These are phyloP conservation scores for Octodon degus DNA, from an alignment of 2,113 vertebrate species.

Conservation along the genomic window DNA sequence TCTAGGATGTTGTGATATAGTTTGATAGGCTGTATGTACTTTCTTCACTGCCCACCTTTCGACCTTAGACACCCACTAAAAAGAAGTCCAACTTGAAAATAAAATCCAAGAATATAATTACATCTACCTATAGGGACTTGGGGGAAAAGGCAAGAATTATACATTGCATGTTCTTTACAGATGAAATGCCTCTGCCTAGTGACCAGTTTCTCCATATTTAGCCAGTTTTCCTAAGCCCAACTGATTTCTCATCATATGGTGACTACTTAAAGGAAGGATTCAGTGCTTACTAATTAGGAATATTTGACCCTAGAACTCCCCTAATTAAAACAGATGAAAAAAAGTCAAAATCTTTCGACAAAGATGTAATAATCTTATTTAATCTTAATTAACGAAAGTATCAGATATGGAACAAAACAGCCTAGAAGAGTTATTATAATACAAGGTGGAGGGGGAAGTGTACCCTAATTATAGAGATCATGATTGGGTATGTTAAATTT, in stretches of 20 bases:
- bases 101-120: slow-evolving; percentile 27
- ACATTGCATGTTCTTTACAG: neutral
- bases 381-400: neutral
- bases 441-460: neutral
- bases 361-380: slow-evolving; percentile 27
- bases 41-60: neutral
- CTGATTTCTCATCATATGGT: neutral
- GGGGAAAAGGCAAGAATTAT: neutral
- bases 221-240: neutral
- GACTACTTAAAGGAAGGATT: slow-evolving; percentile 1
- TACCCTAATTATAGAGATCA: neutral
- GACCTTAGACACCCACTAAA: neutral
- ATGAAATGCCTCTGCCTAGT: neutral
- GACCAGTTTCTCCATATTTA: neutral
- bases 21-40: neutral
- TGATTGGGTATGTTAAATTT: neutral
- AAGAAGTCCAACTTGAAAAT: neutral
- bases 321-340: neutral
- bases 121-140: neutral
- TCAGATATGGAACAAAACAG: neutral
- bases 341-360: neutral
- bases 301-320: neutral
- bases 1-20: neutral
- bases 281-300: slow-evolving; percentile 20
- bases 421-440: neutral